These are phyloP conservation scores for Sericinus montela DNA, from an alignment of 2,888 invertebrate genomes.

Conservation along the genomic window DNA sequence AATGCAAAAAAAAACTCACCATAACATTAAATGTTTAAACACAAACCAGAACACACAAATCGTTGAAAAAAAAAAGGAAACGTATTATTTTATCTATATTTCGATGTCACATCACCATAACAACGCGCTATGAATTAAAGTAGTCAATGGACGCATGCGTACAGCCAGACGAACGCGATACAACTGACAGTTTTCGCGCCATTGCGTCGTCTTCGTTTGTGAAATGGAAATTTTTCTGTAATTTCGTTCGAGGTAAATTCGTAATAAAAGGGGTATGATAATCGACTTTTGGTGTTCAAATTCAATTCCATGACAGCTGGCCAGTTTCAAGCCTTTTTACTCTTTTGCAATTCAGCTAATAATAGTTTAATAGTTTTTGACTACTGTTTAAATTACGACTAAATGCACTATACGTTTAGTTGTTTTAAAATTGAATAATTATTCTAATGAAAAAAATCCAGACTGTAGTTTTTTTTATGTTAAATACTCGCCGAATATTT, in stretches of 20 bases:
- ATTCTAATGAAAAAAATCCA: too few relatives aligned
- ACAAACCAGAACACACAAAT: slow-evolving; percentile 26
- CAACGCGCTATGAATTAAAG: slow-evolving; percentile 36
- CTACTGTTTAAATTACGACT: too few relatives aligned
- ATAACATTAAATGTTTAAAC: slow-evolving; percentile 27
- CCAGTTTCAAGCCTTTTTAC: too few relatives aligned
- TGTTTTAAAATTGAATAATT: too few relatives aligned
- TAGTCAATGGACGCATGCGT: slow-evolving; percentile 59
- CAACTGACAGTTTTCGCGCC: slow-evolving; percentile 69
- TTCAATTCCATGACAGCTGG: too few relatives aligned
- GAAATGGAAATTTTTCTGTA: not conserved
- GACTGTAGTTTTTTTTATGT: too few relatives aligned
- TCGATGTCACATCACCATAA: slow-evolving; percentile 49
- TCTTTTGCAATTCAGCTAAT: too few relatives aligned
- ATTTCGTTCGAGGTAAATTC: not conserved
- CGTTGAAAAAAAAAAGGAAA: slow-evolving; percentile 20
- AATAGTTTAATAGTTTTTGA: too few relatives aligned
- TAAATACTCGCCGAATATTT: too few relatives aligned
- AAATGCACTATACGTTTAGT: too few relatives aligned
- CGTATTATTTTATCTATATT: slow-evolving; percentile 43
- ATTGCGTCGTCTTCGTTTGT: slow-evolving; percentile 20
- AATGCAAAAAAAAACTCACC: slow-evolving; percentile 26
- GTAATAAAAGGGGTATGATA: not conserved
- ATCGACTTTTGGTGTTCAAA: not conserved
- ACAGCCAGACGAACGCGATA: slow-evolving; percentile 37